These are phyloP conservation scores for Listronotus oregonensis DNA, from an alignment of 1,140 invertebrate species.

Conservation along the genomic window DNA sequence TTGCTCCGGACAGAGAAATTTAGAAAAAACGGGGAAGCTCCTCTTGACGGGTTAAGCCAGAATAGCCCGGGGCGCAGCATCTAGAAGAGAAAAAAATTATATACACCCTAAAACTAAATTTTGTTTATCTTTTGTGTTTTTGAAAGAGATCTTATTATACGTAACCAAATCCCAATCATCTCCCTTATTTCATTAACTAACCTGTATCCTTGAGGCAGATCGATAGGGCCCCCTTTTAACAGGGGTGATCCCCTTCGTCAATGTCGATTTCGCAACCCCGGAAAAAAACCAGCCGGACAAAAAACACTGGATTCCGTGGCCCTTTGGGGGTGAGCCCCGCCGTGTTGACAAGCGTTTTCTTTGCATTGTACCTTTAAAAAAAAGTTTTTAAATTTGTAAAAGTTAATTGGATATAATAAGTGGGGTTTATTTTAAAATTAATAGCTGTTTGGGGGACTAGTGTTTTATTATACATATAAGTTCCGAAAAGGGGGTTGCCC, in stretches of 20 bases:
- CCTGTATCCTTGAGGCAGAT: slow-evolving; percentile 86
- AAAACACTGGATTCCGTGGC: slow-evolving; percentile 80
- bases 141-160: neutral
- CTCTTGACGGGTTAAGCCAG: slow-evolving; percentile 92
- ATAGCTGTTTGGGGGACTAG: no score
- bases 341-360: slow-evolving; percentile 88
- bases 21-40: slow-evolving; percentile 87
- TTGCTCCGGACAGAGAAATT: slow-evolving; percentile 93
- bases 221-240: slow-evolving; percentile 89
- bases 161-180: neutral
- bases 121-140: no score
- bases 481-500: no score
- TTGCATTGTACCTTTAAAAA: slow-evolving; percentile 75
- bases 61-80: slow-evolving; percentile 86
- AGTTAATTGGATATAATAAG: no score
- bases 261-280: slow-evolving; percentile 94
- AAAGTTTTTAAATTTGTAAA: no score
- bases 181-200: neutral
- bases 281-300: slow-evolving; percentile 96
- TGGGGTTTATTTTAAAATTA: no score
- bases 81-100: slow-evolving; percentile 45
- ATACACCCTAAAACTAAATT: no score
- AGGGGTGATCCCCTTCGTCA: slow-evolving; percentile 92
- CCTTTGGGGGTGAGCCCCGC: slow-evolving; percentile 84
- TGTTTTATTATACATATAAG: no score